Conservation (phyloP, 2,113 vertebrate genomes). For the Machaerirhynchus nigripectus region DNA sequence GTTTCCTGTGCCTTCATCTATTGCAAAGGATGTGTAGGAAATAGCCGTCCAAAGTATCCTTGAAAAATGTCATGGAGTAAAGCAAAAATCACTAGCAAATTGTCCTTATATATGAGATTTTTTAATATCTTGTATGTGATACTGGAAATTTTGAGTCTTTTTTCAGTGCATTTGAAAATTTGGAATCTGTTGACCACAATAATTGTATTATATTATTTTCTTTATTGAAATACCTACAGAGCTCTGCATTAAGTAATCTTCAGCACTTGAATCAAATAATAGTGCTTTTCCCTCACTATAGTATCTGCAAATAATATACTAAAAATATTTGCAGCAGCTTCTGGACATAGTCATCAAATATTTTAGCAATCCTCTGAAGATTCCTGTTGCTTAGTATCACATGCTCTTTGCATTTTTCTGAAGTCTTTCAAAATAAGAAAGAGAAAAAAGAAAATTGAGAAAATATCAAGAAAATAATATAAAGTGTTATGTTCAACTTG, state of each 20-base stretch:
- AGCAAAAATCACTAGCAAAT: background rate
- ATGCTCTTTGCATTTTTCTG: background rate
- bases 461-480: background rate
- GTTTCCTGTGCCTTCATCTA: background rate
- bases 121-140: background rate
- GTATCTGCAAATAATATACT: background rate
- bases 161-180: background rate
- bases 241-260: background rate
- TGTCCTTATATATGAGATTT: background rate
- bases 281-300: background rate
- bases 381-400: background rate
- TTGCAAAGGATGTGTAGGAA: background rate
- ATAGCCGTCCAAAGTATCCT: background rate
- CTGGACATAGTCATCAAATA: background rate
- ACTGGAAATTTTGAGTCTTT: background rate
- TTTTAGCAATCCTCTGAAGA: background rate
- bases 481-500: background rate
- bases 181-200: background rate
- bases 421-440: background rate
- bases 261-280: background rate
- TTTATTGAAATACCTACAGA: background rate
- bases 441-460: background rate
- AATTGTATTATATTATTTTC: background rate
- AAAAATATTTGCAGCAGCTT: background rate
- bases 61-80: background rate